These are phyloP conservation scores for Calycopis cecrops DNA, from an alignment of 1,140 invertebrate genomes.

Conservation along the genomic window DNA sequence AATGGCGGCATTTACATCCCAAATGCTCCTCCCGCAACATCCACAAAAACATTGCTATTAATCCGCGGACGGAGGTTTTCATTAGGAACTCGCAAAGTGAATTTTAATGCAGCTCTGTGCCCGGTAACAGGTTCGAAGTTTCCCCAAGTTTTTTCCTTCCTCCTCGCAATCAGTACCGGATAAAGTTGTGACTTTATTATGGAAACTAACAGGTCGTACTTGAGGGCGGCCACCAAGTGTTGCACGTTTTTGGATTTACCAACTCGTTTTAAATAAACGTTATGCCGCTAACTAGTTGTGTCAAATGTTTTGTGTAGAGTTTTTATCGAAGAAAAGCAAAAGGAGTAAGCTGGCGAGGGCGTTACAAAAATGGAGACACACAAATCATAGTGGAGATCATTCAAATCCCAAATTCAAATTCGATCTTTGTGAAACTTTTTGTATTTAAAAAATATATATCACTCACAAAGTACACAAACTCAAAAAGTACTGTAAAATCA, in stretches of 20 bases:
- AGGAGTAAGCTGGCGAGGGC: too few species aligned
- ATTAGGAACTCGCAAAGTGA: constrained; percentile 43
- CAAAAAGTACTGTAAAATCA: too few species aligned
- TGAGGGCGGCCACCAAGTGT: neutral
- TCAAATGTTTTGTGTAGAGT: neutral
- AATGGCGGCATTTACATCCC: too few species aligned
- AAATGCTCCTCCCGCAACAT: too few species aligned
- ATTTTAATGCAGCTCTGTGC: constrained; percentile 48
- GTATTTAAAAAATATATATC: too few species aligned
- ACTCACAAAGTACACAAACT: too few species aligned
- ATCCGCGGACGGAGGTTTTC: constrained; percentile 37
- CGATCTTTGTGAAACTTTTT: too few species aligned
- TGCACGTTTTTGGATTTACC: constrained; percentile 3
- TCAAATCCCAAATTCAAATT: too few species aligned
- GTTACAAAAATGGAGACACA: too few species aligned
- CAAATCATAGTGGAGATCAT: too few species aligned
- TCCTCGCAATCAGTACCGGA: constrained; percentile 27
- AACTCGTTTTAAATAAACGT: constrained; percentile 9
- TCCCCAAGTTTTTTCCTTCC: constrained; percentile 28
- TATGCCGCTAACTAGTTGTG: constrained; percentile 1
- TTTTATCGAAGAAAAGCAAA: too few species aligned
- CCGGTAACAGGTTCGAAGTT: constrained; percentile 24
- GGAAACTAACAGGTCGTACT: constrained; percentile 1
- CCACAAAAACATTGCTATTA: constrained; percentile 35
- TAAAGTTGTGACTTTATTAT: constrained; percentile 20